Conservation (phyloP, 2,888 invertebrate species). For the Caenorhabditis drosophilae region DNA sequence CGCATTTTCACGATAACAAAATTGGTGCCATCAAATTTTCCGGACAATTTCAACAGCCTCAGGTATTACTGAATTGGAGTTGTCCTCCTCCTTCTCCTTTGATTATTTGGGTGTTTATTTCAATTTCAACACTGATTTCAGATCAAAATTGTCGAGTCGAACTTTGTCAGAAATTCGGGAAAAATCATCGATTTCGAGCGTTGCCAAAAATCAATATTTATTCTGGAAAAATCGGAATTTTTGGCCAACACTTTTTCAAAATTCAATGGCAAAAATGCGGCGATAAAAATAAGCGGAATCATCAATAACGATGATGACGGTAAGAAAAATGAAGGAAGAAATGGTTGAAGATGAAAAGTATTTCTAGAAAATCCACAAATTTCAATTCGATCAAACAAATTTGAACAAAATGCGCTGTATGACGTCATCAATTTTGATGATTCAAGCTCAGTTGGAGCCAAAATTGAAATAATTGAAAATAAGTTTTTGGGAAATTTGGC, state of each 20-base stretch:
- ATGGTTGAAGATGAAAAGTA: no score
- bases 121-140: slow-evolving; percentile 9
- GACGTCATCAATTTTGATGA: slow-evolving; percentile 18
- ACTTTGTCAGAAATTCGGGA: slow-evolving; percentile 36
- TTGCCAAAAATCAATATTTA: slow-evolving; percentile 11
- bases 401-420: slow-evolving; percentile 13
- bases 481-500: slow-evolving; percentile 21
- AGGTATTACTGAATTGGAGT: background rate
- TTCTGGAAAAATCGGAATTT: slow-evolving; percentile 14
- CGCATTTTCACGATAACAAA: slow-evolving; percentile 32
- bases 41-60: slow-evolving; percentile 11
- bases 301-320: slow-evolving; percentile 1
- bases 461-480: background rate
- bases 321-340: no score
- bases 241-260: slow-evolving; percentile 11
- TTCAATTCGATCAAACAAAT: no score
- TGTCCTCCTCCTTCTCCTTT: background rate
- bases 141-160: slow-evolving; percentile 17
- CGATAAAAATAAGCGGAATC: slow-evolving; percentile 13
- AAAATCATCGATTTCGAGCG: slow-evolving; percentile 11
- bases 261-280: slow-evolving; percentile 29
- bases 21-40: slow-evolving; percentile 26
- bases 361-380: no score
- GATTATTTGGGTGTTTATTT: background rate
- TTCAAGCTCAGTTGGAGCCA: background rate